A percentile compares a stretch with the other conserved stretches of the same genome.
Conservation (phyloP, 2,797 vertebrate species). For the Diplodus sargus region DNA sequence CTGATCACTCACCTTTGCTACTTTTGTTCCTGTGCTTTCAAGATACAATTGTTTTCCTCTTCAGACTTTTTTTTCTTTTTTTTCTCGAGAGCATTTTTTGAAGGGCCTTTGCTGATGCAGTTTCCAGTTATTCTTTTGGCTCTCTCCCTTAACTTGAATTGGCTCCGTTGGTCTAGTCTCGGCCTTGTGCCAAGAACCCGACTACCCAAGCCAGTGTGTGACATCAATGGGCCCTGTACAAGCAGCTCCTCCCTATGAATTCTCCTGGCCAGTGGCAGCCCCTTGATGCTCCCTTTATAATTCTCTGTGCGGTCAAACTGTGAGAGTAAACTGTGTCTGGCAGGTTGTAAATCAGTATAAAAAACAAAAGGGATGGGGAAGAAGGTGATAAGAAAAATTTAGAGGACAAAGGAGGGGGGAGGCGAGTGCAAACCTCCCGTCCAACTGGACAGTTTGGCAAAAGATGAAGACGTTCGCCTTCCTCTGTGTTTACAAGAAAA, state of each 20-base stretch:
- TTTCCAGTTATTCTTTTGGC: conserved; percentile 88
- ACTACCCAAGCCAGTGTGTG: conserved; percentile 64
- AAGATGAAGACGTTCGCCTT: conserved; percentile 56
- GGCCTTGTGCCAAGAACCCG: conserved; percentile 73
- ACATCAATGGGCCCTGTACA: conserved; percentile 72
- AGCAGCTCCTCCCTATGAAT: conserved; percentile 70
- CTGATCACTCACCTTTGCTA: conserved; percentile 82
- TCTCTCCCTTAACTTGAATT: conserved; percentile 76
- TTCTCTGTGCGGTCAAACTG: conserved; percentile 62
- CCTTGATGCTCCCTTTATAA: conserved; percentile 58
- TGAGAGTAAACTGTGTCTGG: conserved; percentile 64
- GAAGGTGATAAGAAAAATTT: conserved; percentile 67
- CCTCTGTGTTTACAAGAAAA: conserved; percentile 60
- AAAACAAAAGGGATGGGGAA: conserved; percentile 68
- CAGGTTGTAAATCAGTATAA: conserved; percentile 72
- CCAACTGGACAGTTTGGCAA: conserved; percentile 64
- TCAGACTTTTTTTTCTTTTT: conserved; percentile 64
- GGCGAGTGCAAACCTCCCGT: conserved; percentile 46
- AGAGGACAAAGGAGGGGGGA: conserved; percentile 62
- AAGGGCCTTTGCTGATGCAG: conserved; percentile 83
- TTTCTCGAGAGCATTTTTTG: conserved; percentile 66
- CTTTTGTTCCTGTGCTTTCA: conserved; percentile 85
- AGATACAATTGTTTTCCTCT: conserved; percentile 86
- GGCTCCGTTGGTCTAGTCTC: conserved; percentile 82
- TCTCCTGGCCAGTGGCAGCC: conserved; percentile 50